Evolutionary conservation across 2,888 invertebrate species (phyloP).

Genomic region (Gibbula magus): DNA sequence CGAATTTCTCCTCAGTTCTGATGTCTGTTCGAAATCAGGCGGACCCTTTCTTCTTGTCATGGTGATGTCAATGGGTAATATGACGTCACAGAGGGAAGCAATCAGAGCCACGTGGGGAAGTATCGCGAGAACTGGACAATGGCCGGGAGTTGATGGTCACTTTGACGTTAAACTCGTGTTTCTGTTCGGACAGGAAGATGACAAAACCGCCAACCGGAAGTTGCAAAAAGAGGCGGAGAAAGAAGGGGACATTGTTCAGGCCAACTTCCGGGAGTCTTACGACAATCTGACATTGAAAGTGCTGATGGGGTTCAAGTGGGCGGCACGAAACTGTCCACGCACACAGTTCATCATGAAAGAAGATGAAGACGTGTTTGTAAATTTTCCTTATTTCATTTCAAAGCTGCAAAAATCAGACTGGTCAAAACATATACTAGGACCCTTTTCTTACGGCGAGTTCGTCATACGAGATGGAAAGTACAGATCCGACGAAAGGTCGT

Average conservation of each 20-base stretch:
- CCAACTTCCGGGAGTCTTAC: slow-evolving; percentile 65
- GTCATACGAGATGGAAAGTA: slow-evolving; percentile 49
- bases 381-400: slow-evolving; percentile 71
- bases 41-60: slow-evolving; percentile 30
- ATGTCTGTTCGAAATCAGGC: not conserved
- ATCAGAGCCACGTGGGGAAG: slow-evolving; percentile 46
- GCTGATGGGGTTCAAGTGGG: slow-evolving; percentile 68
- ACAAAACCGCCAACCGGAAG: not conserved
- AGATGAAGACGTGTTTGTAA: slow-evolving; percentile 70
- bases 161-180: slow-evolving; percentile 13
- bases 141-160: not conserved
- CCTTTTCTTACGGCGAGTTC: not conserved
- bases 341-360: slow-evolving; percentile 64
- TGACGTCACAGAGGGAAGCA: slow-evolving; percentile 33
- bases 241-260: slow-evolving; percentile 44
- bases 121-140: not conserved
- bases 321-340: slow-evolving; percentile 56
- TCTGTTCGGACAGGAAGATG: slow-evolving; percentile 37
- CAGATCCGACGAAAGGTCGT: slow-evolving; percentile 39
- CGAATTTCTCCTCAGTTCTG: not conserved
- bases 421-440: slow-evolving; percentile 11
- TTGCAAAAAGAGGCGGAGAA: slow-evolving; percentile 29
- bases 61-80: slow-evolving; percentile 36
- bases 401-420: slow-evolving; percentile 11
- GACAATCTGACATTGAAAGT: slow-evolving; percentile 69